phyloP scores from a whole-genome alignment of 2,888 invertebrate species.

The Meteorus colon region DNA sequence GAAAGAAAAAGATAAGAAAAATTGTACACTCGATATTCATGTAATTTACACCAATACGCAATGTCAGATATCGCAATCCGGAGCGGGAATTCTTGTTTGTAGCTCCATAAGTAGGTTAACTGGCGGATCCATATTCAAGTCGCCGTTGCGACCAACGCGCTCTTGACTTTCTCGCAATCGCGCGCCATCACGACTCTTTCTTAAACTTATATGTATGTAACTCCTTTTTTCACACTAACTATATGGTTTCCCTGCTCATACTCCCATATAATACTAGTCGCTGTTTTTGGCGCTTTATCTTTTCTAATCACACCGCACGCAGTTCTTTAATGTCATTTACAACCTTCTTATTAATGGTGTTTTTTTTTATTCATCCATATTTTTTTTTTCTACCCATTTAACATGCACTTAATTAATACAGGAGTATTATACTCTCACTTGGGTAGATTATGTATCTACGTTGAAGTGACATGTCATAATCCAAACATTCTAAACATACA shows the following conservation, averaged over 20 bases:
- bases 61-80: conserved; percentile 12
- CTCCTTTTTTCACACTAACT: conserved; percentile 22
- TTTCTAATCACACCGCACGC: background rate
- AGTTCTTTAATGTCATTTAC: background rate
- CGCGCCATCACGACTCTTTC: conserved; percentile 45
- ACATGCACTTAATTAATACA: background rate
- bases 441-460: background rate
- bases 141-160: conserved; percentile 52
- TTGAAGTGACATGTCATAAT: background rate
- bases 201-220: conserved; percentile 40
- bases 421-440: background rate
- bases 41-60: background rate
- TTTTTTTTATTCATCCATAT: too few relatives aligned
- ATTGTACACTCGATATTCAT: background rate
- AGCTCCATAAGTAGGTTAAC: conserved; percentile 66
- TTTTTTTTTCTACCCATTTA: too few relatives aligned
- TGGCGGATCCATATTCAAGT: conserved; percentile 52
- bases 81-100: conserved; percentile 47
- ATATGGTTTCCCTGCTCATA: conserved; percentile 15
- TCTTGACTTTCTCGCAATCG: conserved; percentile 68
- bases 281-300: conserved; percentile 20
- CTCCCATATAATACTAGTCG: background rate
- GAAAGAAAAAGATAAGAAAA: background rate
- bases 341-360: too few relatives aligned
- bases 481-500: background rate